Evolutionary conservation across 2,797 vertebrate species (phyloP).

Genomic region (Cirrhinus molitorella): DNA sequence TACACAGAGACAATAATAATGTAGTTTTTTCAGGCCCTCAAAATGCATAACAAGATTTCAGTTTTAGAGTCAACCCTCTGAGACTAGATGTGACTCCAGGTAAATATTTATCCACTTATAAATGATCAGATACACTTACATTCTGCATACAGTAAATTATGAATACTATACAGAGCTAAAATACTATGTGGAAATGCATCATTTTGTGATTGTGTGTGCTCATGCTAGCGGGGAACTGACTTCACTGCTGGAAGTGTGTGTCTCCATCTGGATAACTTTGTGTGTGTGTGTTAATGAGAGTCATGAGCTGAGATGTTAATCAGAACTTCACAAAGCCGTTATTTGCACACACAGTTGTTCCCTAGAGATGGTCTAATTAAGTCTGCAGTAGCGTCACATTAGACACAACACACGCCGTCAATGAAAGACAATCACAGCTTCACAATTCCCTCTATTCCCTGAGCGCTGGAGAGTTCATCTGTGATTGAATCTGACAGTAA

Average conservation of each 20-base stretch:
- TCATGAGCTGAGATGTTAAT: constrained; percentile 35
- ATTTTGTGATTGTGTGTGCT: background rate
- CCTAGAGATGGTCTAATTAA: constrained; percentile 27
- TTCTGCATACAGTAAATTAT: background rate
- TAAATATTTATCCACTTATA: background rate
- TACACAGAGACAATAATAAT: too few species aligned
- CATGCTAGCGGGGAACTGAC: background rate
- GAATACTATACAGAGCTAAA: background rate
- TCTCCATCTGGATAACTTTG: background rate
- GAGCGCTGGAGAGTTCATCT: background rate
- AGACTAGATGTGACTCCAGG: background rate
- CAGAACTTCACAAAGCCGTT: constrained; percentile 26
- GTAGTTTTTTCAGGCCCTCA: too few species aligned
- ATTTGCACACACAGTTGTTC: constrained; percentile 41
- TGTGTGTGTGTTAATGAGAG: constrained; percentile 31
- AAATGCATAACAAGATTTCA: background rate
- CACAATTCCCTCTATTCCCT: background rate
- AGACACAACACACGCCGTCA: constrained; percentile 21
- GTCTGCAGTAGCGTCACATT: constrained; percentile 23
- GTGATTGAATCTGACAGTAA: background rate
- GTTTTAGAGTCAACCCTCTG: background rate
- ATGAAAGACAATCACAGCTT: background rate
- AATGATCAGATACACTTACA: background rate
- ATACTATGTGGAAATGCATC: background rate
- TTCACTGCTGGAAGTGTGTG: background rate